Percentiles rank a stretch among this genome's conserved stretches.
phyloP scores from a whole-genome alignment of 2,888 invertebrate genomes.

The Idaea aversata region DNA sequence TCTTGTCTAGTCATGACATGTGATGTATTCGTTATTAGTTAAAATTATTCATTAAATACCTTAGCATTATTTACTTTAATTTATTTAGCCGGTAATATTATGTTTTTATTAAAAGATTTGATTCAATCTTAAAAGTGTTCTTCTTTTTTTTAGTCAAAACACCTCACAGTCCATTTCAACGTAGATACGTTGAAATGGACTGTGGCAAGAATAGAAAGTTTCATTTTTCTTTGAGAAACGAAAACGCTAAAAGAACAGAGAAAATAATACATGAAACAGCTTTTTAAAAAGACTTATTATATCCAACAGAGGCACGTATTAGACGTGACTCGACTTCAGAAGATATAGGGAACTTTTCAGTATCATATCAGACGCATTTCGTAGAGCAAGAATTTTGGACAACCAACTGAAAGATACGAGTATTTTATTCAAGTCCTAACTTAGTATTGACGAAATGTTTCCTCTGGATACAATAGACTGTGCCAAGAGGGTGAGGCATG shows the following conservation, averaged over 20 bases:
- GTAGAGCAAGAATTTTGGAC: background rate
- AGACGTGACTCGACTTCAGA: background rate
- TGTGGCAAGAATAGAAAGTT: background rate
- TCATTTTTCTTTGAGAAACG: background rate
- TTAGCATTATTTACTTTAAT: background rate
- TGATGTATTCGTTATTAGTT: background rate
- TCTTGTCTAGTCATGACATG: background rate
- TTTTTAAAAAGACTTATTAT: conserved; percentile 1
- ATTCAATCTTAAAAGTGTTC: background rate
- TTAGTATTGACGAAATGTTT: background rate
- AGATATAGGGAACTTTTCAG: background rate
- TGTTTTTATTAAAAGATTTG: background rate
- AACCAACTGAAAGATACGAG: background rate
- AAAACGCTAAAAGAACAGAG: background rate
- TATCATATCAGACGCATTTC: background rate
- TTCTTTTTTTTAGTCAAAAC: too few relatives aligned
- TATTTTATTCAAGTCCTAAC: background rate
- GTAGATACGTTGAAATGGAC: background rate
- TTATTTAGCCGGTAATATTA: background rate
- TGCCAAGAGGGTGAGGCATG: too few relatives aligned
- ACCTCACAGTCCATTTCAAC: too few relatives aligned
- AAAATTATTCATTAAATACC: background rate
- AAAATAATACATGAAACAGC: background rate
- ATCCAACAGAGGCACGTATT: background rate
- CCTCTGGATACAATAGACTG: background rate